Base-by-base conservation (phyloP, 2,797 vertebrate species). In the Apodemus agrarius region DNA sequence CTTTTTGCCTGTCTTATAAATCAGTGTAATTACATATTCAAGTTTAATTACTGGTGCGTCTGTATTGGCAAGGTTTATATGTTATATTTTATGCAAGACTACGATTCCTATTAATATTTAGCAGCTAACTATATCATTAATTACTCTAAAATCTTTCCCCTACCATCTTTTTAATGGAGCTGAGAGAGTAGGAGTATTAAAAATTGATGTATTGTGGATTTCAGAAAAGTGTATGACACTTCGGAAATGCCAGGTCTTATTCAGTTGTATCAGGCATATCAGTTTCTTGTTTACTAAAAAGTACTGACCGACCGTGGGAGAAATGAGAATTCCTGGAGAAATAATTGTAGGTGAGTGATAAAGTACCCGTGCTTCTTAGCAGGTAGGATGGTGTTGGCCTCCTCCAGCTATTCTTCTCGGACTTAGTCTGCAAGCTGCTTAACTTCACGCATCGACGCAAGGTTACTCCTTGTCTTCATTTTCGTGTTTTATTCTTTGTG, bases 51-150 rank as follows among this genome's bases (percentile, higher is more conserved):
- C 99, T 99, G 98, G 98, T 98, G 96, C 96, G 98, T 99, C 99
- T 99, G 99, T 99, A 99, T 99, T 99, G 98, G 98, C 98, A 99
- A 99, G 99, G 99, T 99, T 99, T 99, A 99, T 99, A 99, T 98
- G 98, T 99, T 99, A 99, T 99, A 99, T 99, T 99, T 99, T 99
- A 99, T 99, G 99, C 99, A 99, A 98, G 99, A 99, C 99, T 99
- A 99, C 98, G 97, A 98, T 99, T 99, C 99, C 98, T 99, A 99
- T 99, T 99, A 99, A 99, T 99, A 99, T 99, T 99, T 99, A 99
- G 99, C 98, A 99, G 99, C 99, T 99, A 99, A 99, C 99, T 99
- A 99, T 99, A 99, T 99, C 99, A 99, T 99, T 99, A 99, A 99
- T 99, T 99, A 99, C 99, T 99, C 99, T 99, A 99, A 99, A 99